These are phyloP conservation scores for Polypterus bichir DNA, from an alignment of 2,113 vertebrate species.

Conservation along the genomic window DNA sequence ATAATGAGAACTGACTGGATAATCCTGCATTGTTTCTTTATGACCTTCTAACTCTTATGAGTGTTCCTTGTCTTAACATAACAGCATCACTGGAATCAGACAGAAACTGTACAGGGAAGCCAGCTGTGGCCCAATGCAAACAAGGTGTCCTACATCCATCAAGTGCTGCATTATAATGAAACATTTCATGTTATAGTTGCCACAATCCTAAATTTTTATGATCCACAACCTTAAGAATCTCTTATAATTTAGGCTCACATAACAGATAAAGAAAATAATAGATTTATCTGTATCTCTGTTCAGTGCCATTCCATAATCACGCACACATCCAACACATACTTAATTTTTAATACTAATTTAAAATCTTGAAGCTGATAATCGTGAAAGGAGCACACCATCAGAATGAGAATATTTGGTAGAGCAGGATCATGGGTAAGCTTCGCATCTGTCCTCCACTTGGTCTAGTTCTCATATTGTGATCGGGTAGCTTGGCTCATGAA, in stretches of 20 bases:
- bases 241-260: neutral
- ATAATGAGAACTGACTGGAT: constrained; percentile 68
- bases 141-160: constrained; percentile 43
- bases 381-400: too few species aligned
- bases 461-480: too few species aligned
- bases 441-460: too few species aligned
- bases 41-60: constrained; percentile 68
- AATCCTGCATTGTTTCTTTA: constrained; percentile 63
- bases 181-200: neutral
- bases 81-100: constrained; percentile 52
- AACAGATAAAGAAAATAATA: neutral
- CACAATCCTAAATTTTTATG: neutral
- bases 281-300: neutral
- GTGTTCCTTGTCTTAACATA: constrained; percentile 59
- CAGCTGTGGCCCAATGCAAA: constrained; percentile 39
- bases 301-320: too few species aligned
- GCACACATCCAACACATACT: too few species aligned
- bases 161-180: constrained; percentile 1
- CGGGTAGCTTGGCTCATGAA: too few species aligned
- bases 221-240: neutral
- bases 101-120: constrained; percentile 42
- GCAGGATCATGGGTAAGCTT: too few species aligned
- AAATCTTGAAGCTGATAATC: too few species aligned
- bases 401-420: too few species aligned
- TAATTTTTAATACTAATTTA: too few species aligned